Conservation (phyloP, 2,888 invertebrate genomes). For the Microctonus brassicae region DNA sequence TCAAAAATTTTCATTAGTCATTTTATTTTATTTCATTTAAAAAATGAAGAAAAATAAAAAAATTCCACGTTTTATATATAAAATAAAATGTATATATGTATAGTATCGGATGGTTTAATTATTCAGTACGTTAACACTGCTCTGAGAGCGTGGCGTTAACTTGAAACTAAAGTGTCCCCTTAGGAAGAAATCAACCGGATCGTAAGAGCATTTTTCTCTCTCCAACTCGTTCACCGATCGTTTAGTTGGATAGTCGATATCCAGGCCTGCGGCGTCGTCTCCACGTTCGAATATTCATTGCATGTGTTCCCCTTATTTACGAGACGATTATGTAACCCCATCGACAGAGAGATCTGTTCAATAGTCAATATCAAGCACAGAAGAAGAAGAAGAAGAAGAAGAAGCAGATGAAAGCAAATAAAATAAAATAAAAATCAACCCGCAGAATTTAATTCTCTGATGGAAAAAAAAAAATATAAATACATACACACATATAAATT, state of each 20-base stretch:
- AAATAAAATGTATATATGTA: neutral
- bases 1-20: neutral
- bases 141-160: constrained; percentile 41
- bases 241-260: constrained; percentile 25
- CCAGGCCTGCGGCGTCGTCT: constrained; percentile 18
- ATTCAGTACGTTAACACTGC: constrained; percentile 3
- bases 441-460: too few species aligned
- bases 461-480: too few species aligned
- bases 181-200: constrained; percentile 24
- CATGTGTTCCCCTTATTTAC: constrained; percentile 16
- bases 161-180: constrained; percentile 51
- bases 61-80: neutral
- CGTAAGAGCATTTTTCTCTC: neutral
- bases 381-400: neutral
- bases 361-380: neutral
- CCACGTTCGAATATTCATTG: constrained; percentile 23
- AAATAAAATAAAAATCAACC: neutral
- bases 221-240: neutral
- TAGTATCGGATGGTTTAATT: neutral
- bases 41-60: neutral
- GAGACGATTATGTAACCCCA: constrained; percentile 22
- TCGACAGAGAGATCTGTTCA: neutral
- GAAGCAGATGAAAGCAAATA: neutral
- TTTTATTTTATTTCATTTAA: neutral
- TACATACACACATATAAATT: too few species aligned